Conservation (phyloP, 53 echinoderm and acorn worm genomes). For the Arbacia lixula region DNA sequence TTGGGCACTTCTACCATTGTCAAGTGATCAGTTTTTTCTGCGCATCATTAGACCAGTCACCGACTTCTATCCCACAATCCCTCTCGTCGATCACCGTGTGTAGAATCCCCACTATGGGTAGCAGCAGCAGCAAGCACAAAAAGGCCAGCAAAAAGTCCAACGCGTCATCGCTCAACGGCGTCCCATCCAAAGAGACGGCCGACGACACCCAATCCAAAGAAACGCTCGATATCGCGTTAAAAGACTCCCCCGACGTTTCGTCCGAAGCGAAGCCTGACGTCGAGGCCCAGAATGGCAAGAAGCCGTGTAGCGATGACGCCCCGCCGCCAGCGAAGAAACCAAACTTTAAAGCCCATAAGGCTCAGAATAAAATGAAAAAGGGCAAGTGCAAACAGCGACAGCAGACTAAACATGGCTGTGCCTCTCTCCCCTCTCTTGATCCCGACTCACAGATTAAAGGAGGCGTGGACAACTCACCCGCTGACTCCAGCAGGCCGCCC, state of each 20-base stretch:
- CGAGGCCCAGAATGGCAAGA: not conserved
- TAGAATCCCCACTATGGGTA: no score
- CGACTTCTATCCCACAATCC: no score
- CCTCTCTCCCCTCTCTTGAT: not conserved
- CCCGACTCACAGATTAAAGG: constrained; percentile 33
- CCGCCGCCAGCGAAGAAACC: not conserved
- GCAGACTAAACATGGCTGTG: constrained; percentile 26
- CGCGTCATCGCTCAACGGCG: not conserved
- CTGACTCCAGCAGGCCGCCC: constrained; percentile 4
- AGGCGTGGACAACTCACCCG: not conserved
- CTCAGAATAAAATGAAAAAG: constrained; percentile 15
- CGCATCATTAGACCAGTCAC: no score
- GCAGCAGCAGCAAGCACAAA: constrained; percentile 15
- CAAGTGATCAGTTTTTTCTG: no score
- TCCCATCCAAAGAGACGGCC: not conserved
- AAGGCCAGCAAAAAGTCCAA: constrained; percentile 13
- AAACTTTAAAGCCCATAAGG: constrained; percentile 2
- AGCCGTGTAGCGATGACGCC: not conserved
- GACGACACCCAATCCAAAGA: not conserved
- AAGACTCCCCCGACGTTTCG: not conserved
- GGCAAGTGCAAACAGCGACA: constrained; percentile 35
- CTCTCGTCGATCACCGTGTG: no score
- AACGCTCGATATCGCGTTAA: not conserved
- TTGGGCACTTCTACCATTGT: no score
- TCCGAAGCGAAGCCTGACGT: not conserved